Base-by-base conservation (phyloP, 2,888 invertebrate genomes). In the Drosophila tanythrix region DNA sequence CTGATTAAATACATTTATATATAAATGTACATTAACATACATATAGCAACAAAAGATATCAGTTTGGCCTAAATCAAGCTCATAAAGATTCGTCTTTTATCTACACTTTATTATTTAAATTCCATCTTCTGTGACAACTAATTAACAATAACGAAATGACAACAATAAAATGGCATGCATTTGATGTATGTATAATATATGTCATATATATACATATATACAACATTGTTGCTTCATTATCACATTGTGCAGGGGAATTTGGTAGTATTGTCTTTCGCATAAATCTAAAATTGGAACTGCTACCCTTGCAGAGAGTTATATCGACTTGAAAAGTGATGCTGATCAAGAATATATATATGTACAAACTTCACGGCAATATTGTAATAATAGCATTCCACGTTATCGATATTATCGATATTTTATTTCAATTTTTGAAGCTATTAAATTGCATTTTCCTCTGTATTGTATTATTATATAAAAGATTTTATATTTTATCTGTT, bases 211-310 rank as follows among this genome's bases (percentile, higher is more conserved):
- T 15, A 3, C 71, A 78, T 57, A 52, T 21, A 13, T 11, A 27
- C 11, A 6, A 38, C n/a, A n/a, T n/a, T 70, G 57, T 75, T 79
- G 64, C 48, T 21, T 57, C 8, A 74, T 60, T 78, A 66, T 63
- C 78, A 59, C 53, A 58, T 57, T 63, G 29, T 67, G 29, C 66
- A 73, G 40, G 11, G 27, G n/a, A 43, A 27, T 43, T 69, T 43
- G 31, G 38, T 48, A 33, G 21, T 51, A 6, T 38, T 36, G 13
- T 21, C 13, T 46, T 51, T 56, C 40, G 33, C 55, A 38, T 33
- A 29, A 27, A 31, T 15, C 27, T 21, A 21, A 64, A 64, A 50
- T 31, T 38, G 15, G 8, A 48, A 8, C 21, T 36, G 62, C 21
- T 36, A 21, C 29, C 27, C 33, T 21, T 7, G 6, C n/a, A 2